Percentiles rank a stretch among this genome's conserved stretches.
Conservation (phyloP, 23 tunicate species). For the Ascidia mentula region DNA sequence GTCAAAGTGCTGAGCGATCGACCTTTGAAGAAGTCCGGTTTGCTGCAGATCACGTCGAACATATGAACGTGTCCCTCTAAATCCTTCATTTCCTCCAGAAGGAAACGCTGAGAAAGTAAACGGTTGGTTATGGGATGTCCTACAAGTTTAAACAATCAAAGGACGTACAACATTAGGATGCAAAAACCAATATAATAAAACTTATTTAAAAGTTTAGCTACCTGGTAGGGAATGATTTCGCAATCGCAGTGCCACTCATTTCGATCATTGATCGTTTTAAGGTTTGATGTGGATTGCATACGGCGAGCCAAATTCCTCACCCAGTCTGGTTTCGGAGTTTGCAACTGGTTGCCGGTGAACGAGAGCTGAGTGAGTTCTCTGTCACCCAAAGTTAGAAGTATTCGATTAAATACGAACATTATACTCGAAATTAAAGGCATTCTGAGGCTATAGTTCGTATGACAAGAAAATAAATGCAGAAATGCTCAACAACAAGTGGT, state of each 20-base stretch:
- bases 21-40: not conserved
- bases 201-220: not conserved
- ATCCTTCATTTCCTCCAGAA: not conserved
- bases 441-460: too few relatives aligned
- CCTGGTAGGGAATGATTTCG: not conserved
- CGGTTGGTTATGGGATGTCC: too few relatives aligned
- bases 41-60: not conserved
- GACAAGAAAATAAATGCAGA: too few relatives aligned
- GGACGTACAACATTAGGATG: too few relatives aligned
- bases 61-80: not conserved
- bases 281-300: too few relatives aligned
- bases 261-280: not conserved
- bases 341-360: not conserved
- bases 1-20: not conserved
- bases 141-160: too few relatives aligned
- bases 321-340: slow-evolving; percentile 3
- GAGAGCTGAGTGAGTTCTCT: not conserved
- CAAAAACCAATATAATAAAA: too few relatives aligned
- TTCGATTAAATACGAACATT: not conserved
- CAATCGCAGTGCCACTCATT: not conserved
- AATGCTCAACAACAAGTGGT: too few relatives aligned
- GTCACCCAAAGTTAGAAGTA: not conserved
- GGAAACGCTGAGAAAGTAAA: not conserved
- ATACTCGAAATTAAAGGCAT: too few relatives aligned
- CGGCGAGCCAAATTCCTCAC: not conserved